Evolutionary conservation across 1,140 invertebrate species (phyloP).

Genomic region (Pantala flavescens): DNA sequence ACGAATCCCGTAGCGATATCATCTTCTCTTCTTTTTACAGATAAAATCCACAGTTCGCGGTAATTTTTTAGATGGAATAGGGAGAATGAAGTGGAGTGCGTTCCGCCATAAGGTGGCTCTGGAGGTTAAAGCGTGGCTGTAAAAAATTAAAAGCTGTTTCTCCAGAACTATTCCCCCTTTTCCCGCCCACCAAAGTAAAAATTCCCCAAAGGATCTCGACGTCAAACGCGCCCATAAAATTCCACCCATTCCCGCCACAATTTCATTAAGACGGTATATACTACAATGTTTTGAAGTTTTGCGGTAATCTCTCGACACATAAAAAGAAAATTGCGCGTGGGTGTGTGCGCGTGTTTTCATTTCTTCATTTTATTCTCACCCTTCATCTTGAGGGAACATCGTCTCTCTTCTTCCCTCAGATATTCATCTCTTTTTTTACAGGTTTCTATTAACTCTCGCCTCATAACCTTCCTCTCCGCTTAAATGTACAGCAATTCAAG

Average conservation of each 20-base stretch:
- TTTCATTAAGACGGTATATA: slow-evolving; percentile 3
- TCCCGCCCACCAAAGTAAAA: not conserved
- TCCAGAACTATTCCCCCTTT: not conserved
- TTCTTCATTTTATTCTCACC: not conserved
- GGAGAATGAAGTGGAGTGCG: not conserved
- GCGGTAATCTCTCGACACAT: not conserved
- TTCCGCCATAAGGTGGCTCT: not conserved
- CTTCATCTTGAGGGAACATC: not conserved
- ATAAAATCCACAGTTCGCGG: no score
- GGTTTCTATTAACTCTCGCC: not conserved
- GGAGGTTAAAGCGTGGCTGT: not conserved
- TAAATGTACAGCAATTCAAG: no score
- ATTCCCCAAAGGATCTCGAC: not conserved
- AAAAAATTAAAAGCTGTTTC: slow-evolving; percentile 7
- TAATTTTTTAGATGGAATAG: not conserved
- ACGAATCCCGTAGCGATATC: no score
- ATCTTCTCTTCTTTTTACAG: no score
- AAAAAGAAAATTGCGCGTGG: not conserved
- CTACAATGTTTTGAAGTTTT: slow-evolving; percentile 10
- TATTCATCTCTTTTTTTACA: not conserved
- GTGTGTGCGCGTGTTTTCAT: not conserved
- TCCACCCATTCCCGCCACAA: not conserved
- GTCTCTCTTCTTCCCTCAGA: not conserved
- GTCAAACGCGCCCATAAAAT: not conserved
- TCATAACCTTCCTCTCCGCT: not conserved